Evolutionary conservation across 1,140 invertebrate genomes (phyloP).

Genomic region (Solenopsis invicta): DNA sequence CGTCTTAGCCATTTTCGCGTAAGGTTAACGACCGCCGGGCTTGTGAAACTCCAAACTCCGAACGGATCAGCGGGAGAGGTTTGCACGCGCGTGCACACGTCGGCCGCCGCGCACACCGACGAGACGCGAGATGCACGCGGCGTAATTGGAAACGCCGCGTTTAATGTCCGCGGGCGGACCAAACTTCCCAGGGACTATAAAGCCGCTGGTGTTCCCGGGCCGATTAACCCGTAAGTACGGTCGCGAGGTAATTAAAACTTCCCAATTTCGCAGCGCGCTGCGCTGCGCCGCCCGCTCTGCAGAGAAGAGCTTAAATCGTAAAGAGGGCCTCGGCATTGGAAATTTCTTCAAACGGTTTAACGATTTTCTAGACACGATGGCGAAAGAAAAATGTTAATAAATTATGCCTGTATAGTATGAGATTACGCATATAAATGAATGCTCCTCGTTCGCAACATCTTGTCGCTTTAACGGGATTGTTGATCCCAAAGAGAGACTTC

Average conservation of each 20-base stretch:
- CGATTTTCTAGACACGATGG: no score
- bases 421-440: not conserved
- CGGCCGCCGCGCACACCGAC: not conserved
- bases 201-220: conserved; percentile 35
- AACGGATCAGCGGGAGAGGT: conserved; percentile 21
- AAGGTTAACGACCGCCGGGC: conserved; percentile 75
- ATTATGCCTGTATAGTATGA: not conserved
- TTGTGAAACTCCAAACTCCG: conserved; percentile 63
- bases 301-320: not conserved
- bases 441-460: not conserved
- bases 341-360: not conserved
- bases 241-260: conserved; percentile 56
- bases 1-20: conserved; percentile 78
- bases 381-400: not conserved
- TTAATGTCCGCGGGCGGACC: conserved; percentile 41
- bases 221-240: conserved; percentile 29
- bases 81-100: conserved; percentile 29
- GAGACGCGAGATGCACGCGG: conserved; percentile 21
- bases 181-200: conserved; percentile 44
- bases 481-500: not conserved
- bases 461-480: not conserved
- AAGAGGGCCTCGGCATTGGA: not conserved
- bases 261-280: conserved; percentile 23
- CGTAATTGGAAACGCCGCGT: conserved; percentile 63
- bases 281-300: not conserved